Evolutionary conservation across 1,140 invertebrate species (phyloP), one percentile per base, ranked within the genome.

Genomic region (Pogonus chalceus): DNA sequence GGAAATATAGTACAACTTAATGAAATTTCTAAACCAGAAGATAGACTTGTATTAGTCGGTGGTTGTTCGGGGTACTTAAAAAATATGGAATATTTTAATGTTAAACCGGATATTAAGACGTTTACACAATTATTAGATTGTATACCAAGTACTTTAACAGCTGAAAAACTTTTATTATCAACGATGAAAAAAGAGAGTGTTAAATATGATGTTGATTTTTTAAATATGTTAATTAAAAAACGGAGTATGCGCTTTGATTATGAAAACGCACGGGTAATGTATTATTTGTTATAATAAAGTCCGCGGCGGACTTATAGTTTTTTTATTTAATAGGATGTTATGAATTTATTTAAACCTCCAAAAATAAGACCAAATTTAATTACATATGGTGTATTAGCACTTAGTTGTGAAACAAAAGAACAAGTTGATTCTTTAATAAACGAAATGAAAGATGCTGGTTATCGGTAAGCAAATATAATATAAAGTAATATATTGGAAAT

Each of bases 151-250:
- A 82, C 76, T 23, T 62, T 65, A 51, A 66, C 75, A 43, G 76
- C 79, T 23, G 91, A 95, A 70, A 72, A 82, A 58, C 72, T 79
- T 58, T 60, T 90, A 4, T 56, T 90, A 3, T 56, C 64, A 31
- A 64, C 76, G 20, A 79, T 92, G 63, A 75, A 78, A 49, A 64
- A 71, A 50, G 67, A 72, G 26, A 69, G 76, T 12, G 64, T 92
- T 0, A 75, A 75, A 60, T 69, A 82, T 0, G 90, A 95, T 71
- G 78, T 87, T 31, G 81, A 82, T 64, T 92, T 94, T 65, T 92
- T 81, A 60, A 96, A 95, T 70, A 79, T 87, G 65, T 70, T 95
- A 14, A 92, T 96, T 48, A 90, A 85, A 62, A 88, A 82, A 64
- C 75, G 87, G 51, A 82, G 79, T 62, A 69, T 80, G 54, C 71